Conservation (phyloP, 2,113 vertebrate species). For the Scalopus aquaticus region DNA sequence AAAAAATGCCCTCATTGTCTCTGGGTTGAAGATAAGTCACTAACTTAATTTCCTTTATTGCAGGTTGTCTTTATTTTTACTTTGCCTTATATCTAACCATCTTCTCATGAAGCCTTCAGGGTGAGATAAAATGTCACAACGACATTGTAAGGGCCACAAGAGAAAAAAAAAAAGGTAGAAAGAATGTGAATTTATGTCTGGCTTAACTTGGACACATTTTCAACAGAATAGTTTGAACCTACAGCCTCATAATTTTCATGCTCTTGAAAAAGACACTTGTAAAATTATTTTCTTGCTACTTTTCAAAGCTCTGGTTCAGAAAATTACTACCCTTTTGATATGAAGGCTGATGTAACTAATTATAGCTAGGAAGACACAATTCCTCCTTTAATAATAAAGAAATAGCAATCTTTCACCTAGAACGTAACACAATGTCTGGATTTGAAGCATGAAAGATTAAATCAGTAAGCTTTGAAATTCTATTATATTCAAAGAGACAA, state of each 20-base stretch:
- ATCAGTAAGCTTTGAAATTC: slow-evolving; percentile 76
- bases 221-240: slow-evolving; percentile 58
- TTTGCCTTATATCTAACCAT: background rate
- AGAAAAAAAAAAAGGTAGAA: background rate
- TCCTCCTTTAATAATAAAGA: slow-evolving; percentile 76
- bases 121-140: slow-evolving; percentile 23
- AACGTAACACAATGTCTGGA: slow-evolving; percentile 67
- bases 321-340: slow-evolving; percentile 77
- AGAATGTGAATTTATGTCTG: slow-evolving; percentile 45
- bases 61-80: background rate
- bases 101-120: background rate
- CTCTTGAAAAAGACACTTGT: slow-evolving; percentile 71
- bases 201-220: slow-evolving; percentile 53
- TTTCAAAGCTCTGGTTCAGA: slow-evolving; percentile 73
- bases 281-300: slow-evolving; percentile 74
- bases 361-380: slow-evolving; percentile 75
- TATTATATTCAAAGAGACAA: slow-evolving; percentile 71
- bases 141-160: background rate
- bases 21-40: background rate
- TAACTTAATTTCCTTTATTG: background rate
- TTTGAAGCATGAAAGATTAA: slow-evolving; percentile 77
- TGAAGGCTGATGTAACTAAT: slow-evolving; percentile 76
- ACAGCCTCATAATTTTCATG: slow-evolving; percentile 64
- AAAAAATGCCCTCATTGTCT: background rate
- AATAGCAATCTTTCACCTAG: slow-evolving; percentile 74